phyloP scores from a whole-genome alignment of 2,797 vertebrate species.

The Zalophus californianus region DNA sequence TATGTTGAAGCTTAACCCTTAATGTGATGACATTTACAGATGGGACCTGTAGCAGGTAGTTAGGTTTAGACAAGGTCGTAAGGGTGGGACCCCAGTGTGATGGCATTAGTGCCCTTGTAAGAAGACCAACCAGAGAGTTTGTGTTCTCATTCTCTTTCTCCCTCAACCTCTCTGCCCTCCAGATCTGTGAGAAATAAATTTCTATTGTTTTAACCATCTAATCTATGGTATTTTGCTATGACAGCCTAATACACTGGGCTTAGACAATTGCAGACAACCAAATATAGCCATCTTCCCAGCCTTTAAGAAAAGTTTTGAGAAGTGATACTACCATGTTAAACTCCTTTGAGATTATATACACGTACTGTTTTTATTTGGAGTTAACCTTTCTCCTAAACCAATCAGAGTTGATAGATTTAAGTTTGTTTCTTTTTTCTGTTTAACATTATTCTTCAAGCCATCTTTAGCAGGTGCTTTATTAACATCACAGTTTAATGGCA shows the following conservation, averaged over 20 bases:
- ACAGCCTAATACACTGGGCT: accelerated
- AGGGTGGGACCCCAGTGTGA: background rate
- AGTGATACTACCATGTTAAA: background rate
- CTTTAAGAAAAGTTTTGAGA: background rate
- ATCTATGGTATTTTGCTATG: background rate
- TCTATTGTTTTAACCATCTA: background rate
- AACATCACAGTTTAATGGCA: background rate
- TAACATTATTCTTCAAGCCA: background rate
- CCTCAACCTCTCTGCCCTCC: background rate
- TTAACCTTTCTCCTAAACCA: background rate
- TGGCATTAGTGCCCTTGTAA: background rate
- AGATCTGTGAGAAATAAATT: background rate
- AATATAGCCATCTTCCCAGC: background rate
- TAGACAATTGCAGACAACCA: background rate
- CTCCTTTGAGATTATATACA: background rate
- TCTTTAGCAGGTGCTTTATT: background rate
- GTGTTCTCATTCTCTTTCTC: background rate
- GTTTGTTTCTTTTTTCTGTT: background rate
- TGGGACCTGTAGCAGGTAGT: background rate
- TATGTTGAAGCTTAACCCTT: background rate
- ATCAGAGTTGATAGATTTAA: background rate
- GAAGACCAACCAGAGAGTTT: background rate
- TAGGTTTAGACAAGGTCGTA: background rate
- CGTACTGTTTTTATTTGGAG: background rate
- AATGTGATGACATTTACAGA: background rate